Evolutionary conservation across 1,140 invertebrate species (phyloP).

Genomic region (Caenorhabditis brenneri): DNA sequence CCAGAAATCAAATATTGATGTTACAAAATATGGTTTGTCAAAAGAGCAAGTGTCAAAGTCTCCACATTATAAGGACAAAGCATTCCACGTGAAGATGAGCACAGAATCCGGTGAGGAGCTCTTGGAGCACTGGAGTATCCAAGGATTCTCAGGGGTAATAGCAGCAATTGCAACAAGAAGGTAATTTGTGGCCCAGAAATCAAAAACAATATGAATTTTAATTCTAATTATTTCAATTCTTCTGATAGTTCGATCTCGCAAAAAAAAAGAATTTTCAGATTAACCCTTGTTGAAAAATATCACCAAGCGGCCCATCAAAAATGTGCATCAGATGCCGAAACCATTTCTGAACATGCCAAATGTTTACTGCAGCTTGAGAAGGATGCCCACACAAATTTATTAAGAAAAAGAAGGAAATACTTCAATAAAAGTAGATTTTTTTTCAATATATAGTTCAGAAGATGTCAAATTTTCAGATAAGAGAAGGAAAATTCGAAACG

Average conservation of each 20-base stretch:
- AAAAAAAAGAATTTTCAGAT: neutral
- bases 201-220: too few species aligned
- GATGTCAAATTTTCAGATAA: neutral
- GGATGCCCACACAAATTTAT: neutral
- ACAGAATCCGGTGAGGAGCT: conserved; percentile 42
- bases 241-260: too few species aligned
- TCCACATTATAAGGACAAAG: conserved; percentile 10
- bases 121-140: conserved; percentile 47
- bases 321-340: conserved; percentile 48
- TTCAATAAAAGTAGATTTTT: neutral
- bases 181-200: neutral
- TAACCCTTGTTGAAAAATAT: neutral
- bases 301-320: conserved; percentile 12
- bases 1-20: neutral
- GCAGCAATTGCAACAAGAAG: conserved; percentile 46
- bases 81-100: neutral
- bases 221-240: too few species aligned
- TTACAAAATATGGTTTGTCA: neutral
- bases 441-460: neutral
- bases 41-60: neutral
- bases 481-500: neutral
- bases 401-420: neutral
- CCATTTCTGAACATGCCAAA: conserved; percentile 45
- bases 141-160: conserved; percentile 45
- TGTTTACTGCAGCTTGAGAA: conserved; percentile 13